A percentile compares a stretch with the other conserved stretches of the same genome.
Evolutionary conservation across 2,113 vertebrate species (phyloP).

Genomic region (Heterotis niloticus): DNA sequence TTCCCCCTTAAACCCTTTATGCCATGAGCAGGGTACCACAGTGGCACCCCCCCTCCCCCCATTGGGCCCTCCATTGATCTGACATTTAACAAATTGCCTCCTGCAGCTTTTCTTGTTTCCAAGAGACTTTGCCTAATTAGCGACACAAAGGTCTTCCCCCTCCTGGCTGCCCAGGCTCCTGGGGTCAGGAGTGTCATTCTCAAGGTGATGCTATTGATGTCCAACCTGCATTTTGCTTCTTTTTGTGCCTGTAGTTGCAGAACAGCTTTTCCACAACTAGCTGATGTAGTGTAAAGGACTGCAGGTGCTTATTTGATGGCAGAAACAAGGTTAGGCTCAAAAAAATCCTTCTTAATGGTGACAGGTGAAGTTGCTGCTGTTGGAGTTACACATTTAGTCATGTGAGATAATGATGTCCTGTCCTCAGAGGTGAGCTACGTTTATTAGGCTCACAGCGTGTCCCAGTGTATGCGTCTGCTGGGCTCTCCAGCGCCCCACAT

Average conservation of each 20-base stretch:
- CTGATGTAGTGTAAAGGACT: too few relatives aligned
- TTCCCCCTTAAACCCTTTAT: neutral
- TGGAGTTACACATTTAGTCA: too few relatives aligned
- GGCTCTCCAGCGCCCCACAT: neutral
- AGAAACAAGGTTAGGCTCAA: too few relatives aligned
- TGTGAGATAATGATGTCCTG: too few relatives aligned
- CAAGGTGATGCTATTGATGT: neutral
- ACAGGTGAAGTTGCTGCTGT: too few relatives aligned
- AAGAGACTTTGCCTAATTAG: conserved; percentile 6
- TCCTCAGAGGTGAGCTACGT: neutral
- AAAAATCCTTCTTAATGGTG: too few relatives aligned
- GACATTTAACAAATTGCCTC: conserved; percentile 15
- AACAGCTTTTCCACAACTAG: neutral
- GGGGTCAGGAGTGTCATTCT: neutral
- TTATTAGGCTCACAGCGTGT: neutral
- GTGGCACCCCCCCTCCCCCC: neutral
- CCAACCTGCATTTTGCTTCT: neutral
- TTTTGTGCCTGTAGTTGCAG: neutral
- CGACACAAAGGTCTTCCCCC: neutral
- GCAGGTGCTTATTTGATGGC: too few relatives aligned
- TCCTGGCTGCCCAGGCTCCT: neutral
- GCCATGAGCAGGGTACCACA: neutral
- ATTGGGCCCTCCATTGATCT: neutral
- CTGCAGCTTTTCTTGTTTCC: neutral
- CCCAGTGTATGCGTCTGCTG: too few relatives aligned